phyloP scores from a whole-genome alignment of 2,797 vertebrate genomes.

The Clarias laeviceps region DNA sequence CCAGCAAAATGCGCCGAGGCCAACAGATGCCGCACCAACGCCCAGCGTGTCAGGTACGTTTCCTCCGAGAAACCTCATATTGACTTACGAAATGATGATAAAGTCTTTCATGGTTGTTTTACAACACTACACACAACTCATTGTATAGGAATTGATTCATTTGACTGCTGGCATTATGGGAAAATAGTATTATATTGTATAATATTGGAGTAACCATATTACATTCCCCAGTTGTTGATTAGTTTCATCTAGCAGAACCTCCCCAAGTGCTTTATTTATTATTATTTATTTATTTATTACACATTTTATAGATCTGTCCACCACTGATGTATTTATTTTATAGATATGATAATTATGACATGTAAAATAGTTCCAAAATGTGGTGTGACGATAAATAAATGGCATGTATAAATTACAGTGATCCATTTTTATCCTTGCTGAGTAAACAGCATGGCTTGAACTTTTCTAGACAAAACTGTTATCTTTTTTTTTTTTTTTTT shows the following conservation, averaged over 20 bases:
- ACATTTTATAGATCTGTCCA: background rate
- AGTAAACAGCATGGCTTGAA: background rate
- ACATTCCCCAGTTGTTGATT: background rate
- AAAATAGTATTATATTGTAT: no score
- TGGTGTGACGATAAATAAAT: background rate
- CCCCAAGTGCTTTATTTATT: background rate
- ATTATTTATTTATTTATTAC: background rate
- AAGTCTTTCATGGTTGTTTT: background rate
- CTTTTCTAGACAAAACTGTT: background rate
- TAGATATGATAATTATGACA: background rate
- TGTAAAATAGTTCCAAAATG: background rate
- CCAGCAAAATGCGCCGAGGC: slow-evolving; percentile 69
- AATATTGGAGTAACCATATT: background rate
- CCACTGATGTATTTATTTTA: background rate
- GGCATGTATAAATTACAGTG: no score
- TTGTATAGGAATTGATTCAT: background rate
- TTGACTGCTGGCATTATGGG: background rate
- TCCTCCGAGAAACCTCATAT: slow-evolving; percentile 10
- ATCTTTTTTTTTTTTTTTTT: background rate
- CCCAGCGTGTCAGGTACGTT: slow-evolving; percentile 77
- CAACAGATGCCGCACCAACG: slow-evolving; percentile 65
- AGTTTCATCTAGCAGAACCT: background rate
- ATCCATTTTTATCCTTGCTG: background rate
- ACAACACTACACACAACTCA: background rate
- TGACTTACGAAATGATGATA: background rate